Evolutionary conservation across 2,113 vertebrate species (phyloP).

Genomic region (Chrysemys picta): DNA sequence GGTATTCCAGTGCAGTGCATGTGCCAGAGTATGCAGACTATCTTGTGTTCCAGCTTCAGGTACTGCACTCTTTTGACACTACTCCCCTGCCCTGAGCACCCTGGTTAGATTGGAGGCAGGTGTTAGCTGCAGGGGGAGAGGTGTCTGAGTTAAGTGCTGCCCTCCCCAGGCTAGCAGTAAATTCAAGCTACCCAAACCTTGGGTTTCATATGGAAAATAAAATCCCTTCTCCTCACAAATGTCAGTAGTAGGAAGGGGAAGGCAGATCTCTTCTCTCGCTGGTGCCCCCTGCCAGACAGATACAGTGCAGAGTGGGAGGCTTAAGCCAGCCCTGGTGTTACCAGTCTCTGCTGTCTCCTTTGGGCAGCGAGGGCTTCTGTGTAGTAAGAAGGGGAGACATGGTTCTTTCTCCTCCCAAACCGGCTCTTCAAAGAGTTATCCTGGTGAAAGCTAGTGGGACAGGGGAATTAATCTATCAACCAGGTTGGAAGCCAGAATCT

Average conservation of each 20-base stretch:
- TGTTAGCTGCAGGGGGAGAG: not conserved
- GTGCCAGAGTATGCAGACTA: not conserved
- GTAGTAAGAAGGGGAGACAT: not conserved
- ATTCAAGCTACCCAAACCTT: accelerated
- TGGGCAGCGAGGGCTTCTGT: not conserved
- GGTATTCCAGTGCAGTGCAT: not conserved
- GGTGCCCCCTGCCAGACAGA: not conserved
- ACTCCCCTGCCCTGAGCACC: not conserved
- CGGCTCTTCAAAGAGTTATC: not conserved
- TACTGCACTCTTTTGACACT: not conserved
- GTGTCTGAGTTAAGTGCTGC: not conserved
- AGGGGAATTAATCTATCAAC: not conserved
- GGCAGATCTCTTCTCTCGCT: not conserved
- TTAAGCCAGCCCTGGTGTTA: not conserved
- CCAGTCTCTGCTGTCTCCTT: not conserved
- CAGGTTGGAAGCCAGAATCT: not conserved
- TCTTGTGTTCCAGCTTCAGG: not conserved
- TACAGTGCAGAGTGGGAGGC: not conserved
- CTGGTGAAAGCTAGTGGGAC: not conserved
- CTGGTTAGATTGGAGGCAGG: not conserved
- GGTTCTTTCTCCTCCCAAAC: not conserved
- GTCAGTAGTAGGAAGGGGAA: not conserved
- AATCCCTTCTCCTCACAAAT: not conserved
- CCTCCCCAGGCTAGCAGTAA: not conserved
- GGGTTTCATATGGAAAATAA: not conserved